Conservation (phyloP, 2,797 vertebrate species). For the Danionella dracula region DNA sequence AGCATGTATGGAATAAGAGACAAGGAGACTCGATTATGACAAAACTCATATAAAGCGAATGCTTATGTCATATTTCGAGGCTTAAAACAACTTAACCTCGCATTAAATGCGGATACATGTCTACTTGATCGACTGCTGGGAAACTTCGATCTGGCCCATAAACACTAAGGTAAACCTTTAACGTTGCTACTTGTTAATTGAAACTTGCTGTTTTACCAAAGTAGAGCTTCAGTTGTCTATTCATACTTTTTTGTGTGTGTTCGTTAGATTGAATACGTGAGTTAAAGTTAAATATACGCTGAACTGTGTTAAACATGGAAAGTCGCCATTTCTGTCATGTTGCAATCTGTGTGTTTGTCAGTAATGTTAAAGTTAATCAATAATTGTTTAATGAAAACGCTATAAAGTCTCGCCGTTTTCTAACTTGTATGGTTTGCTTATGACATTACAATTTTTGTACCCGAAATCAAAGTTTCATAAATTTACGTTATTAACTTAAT, state of each 20-base stretch:
- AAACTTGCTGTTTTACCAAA: background rate
- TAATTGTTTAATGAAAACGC: too few species aligned
- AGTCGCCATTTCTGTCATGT: background rate
- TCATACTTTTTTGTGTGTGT: too few species aligned
- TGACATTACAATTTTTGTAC: too few species aligned
- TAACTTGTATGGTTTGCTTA: too few species aligned
- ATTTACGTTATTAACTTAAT: too few species aligned
- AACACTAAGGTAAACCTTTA: constrained; percentile 17
- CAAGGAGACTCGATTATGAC: background rate
- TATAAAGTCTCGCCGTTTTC: too few species aligned
- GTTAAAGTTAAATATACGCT: background rate
- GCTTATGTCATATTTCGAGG: constrained; percentile 9
- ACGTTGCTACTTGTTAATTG: background rate
- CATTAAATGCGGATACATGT: background rate
- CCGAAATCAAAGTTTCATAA: too few species aligned
- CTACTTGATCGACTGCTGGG: background rate
- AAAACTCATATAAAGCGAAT: background rate
- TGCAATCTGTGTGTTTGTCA: background rate
- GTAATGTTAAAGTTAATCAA: background rate
- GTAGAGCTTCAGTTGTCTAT: background rate
- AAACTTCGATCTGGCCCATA: constrained; percentile 21
- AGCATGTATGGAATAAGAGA: constrained; percentile 13
- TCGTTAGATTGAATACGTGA: too few species aligned
- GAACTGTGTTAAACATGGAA: background rate
- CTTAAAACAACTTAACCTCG: background rate